These are phyloP conservation scores for Okapia johnstoni DNA, from an alignment of 2,113 vertebrate species.

Conservation along the genomic window DNA sequence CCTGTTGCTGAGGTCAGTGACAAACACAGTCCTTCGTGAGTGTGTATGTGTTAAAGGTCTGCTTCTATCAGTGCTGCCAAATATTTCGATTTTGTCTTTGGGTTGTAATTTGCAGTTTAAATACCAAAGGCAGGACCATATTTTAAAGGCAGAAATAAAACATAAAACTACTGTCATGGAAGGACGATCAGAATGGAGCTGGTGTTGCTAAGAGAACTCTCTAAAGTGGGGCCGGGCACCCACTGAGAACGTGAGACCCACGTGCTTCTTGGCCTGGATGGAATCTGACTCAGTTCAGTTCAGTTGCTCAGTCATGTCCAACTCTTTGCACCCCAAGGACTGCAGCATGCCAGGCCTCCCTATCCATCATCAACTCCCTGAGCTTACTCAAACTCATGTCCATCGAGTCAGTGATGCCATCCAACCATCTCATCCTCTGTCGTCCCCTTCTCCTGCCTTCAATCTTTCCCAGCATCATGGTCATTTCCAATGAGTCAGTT, in stretches of 20 bases:
- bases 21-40: not conserved
- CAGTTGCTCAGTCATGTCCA: rapidly evolving
- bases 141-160: slow-evolving; percentile 5
- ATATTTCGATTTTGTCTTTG: not conserved
- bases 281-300: not conserved
- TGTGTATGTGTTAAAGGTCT: not conserved
- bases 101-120: not conserved
- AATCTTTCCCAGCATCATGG: not conserved
- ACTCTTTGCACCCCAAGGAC: not conserved
- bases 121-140: not conserved
- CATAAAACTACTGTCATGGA: not conserved
- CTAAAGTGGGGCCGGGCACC: not conserved
- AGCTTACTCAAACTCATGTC: not conserved
- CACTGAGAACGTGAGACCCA: not conserved
- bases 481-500: not conserved
- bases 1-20: not conserved
- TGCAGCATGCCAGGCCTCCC: rapidly evolving
- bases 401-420: not conserved
- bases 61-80: not conserved
- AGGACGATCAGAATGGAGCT: not conserved
- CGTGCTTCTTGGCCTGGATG: not conserved
- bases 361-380: not conserved
- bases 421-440: not conserved
- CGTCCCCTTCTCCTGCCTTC: rapidly evolving
- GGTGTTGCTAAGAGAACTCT: not conserved